These are phyloP conservation scores for Caracal caracal DNA, from an alignment of 2,113 vertebrate species.

Conservation along the genomic window DNA sequence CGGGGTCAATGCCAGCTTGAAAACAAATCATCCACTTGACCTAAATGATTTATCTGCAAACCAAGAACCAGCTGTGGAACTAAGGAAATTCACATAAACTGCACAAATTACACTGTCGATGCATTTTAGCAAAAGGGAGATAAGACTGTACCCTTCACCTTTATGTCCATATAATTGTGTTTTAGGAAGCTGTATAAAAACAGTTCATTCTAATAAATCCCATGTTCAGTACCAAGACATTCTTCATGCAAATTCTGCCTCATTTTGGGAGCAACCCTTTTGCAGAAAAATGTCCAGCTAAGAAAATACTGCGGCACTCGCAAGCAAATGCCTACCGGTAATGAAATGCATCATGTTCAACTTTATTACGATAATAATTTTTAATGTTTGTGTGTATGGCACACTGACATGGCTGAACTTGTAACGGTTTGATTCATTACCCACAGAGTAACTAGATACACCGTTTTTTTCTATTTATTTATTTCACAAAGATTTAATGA, in stretches of 20 bases:
- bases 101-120: background rate
- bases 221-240: constrained; percentile 19
- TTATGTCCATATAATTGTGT: background rate
- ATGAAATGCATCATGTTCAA: background rate
- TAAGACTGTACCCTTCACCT: background rate
- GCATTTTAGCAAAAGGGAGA: background rate
- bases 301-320: constrained; percentile 33
- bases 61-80: background rate
- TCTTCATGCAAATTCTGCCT: constrained; percentile 54
- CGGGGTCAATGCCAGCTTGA: background rate
- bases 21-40: constrained; percentile 2
- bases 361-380: background rate
- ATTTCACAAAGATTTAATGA: constrained; percentile 52
- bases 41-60: constrained; percentile 45
- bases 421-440: constrained; percentile 8
- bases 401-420: background rate
- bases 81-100: constrained; percentile 17
- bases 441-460: constrained; percentile 25
- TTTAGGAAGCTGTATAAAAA: constrained; percentile 52
- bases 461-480: constrained; percentile 13
- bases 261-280: constrained; percentile 34
- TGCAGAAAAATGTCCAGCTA: constrained; percentile 45
- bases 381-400: background rate
- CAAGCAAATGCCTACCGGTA: background rate
- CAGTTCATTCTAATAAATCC: constrained; percentile 38